These are phyloP conservation scores for Eupithecia dodoneata DNA, from an alignment of 2,888 invertebrate genomes.

Conservation along the genomic window DNA sequence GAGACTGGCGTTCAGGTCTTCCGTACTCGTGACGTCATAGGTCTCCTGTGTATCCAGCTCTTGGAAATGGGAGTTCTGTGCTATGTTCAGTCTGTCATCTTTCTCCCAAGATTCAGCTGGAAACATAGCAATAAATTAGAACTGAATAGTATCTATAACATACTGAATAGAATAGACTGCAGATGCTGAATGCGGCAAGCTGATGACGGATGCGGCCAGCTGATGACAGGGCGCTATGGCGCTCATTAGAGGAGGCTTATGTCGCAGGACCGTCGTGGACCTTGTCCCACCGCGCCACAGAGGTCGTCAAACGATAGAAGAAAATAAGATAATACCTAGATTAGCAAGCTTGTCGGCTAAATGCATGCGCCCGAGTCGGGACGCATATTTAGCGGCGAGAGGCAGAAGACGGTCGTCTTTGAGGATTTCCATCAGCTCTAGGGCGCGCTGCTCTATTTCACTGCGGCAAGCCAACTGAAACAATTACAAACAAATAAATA, in stretches of 20 bases:
- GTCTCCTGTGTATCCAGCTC: conserved; percentile 72
- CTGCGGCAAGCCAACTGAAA: conserved; percentile 91
- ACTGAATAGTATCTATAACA: not conserved
- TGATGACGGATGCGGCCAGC: no score
- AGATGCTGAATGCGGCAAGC: not conserved
- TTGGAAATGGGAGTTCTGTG: conserved; percentile 68
- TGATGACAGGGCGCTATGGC: no score
- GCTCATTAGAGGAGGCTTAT: no score
- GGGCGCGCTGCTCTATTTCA: conserved; percentile 92
- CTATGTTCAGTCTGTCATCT: conserved; percentile 64
- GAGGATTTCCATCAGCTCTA: conserved; percentile 93
- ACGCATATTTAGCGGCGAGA: conserved; percentile 95
- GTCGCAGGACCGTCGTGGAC: no score
- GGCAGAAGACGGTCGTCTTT: conserved; percentile 90
- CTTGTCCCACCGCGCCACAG: no score
- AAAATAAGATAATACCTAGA: conserved; percentile 42
- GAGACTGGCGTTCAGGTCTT: conserved; percentile 72
- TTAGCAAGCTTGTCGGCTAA: conserved; percentile 89
- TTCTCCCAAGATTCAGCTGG: conserved; percentile 79
- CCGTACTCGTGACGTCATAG: conserved; percentile 68
- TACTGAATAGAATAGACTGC: not conserved
- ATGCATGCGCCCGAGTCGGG: conserved; percentile 89
- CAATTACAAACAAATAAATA: not conserved
- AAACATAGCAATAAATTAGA: conserved; percentile 45
- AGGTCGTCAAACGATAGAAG: no score